Conservation (phyloP, 1,140 invertebrate genomes). For the Samia ricini region DNA sequence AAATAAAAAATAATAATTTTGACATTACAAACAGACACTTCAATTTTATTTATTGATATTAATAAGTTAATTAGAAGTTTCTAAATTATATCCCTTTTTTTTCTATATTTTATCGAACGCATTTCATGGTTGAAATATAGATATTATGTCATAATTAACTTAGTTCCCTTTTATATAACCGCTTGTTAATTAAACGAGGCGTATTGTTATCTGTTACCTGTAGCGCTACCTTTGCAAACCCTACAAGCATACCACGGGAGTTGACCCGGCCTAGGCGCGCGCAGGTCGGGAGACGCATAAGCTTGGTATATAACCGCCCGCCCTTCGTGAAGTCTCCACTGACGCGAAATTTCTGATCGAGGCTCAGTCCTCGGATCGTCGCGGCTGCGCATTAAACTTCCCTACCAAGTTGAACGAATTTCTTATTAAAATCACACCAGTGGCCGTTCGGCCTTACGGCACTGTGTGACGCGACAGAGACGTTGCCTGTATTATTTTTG, state of each 20-base stretch:
- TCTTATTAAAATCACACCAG: not conserved
- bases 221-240: not conserved
- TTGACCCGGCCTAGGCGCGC: not conserved
- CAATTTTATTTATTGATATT: no score
- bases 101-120: no score
- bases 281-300: not conserved
- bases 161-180: no score
- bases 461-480: not conserved
- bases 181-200: not conserved
- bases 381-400: constrained; percentile 17
- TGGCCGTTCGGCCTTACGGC: not conserved
- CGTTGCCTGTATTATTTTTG: not conserved
- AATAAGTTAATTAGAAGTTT: no score
- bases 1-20: no score
- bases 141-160: no score
- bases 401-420: not conserved
- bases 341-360: not conserved
- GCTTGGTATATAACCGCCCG: constrained; percentile 20
- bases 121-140: no score
- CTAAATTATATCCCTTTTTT: no score
- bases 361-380: not conserved
- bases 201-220: not conserved
- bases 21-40: no score
- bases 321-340: constrained; percentile 34
- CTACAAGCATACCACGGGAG: not conserved